A percentile compares a stretch with the other conserved stretches of the same genome.
These are phyloP conservation scores for Trachelus stipa DNA, from an alignment of 2,888 invertebrate species.

Conservation along the genomic window DNA sequence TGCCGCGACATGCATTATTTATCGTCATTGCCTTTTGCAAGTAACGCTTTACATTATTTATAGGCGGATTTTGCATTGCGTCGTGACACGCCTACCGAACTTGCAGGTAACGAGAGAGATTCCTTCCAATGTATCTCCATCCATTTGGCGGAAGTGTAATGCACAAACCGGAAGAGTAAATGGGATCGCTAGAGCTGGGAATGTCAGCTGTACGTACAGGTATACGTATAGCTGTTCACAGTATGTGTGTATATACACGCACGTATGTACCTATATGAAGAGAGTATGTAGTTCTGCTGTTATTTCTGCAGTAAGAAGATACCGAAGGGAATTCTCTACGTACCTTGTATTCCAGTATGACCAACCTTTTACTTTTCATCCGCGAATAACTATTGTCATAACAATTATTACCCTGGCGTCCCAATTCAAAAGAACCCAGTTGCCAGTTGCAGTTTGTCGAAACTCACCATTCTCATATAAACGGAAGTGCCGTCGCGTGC, in stretches of 20 bases:
- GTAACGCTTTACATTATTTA: slow-evolving; percentile 6
- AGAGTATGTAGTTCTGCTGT: background rate
- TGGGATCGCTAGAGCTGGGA: background rate
- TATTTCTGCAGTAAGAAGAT: background rate
- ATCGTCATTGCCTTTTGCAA: slow-evolving; percentile 5
- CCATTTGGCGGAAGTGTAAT: background rate
- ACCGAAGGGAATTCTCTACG: background rate
- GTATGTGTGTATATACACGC: background rate
- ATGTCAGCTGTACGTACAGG: background rate
- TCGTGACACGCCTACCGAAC: background rate
- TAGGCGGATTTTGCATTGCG: background rate
- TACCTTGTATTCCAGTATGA: background rate
- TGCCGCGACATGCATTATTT: slow-evolving; percentile 3
- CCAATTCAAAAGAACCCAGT: background rate
- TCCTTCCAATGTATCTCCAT: background rate
- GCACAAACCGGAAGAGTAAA: background rate
- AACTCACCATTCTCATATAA: background rate
- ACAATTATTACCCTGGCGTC: background rate
- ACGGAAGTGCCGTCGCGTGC: background rate
- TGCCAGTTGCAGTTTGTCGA: background rate
- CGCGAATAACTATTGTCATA: background rate
- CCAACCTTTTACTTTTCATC: background rate
- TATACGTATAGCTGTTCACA: background rate
- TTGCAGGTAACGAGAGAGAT: background rate
- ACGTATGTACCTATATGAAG: background rate